Percentiles rank a stretch among this genome's conserved stretches.
These are phyloP conservation scores for Conistra vaccinii DNA, from an alignment of 2,888 invertebrate genomes.

Conservation along the genomic window DNA sequence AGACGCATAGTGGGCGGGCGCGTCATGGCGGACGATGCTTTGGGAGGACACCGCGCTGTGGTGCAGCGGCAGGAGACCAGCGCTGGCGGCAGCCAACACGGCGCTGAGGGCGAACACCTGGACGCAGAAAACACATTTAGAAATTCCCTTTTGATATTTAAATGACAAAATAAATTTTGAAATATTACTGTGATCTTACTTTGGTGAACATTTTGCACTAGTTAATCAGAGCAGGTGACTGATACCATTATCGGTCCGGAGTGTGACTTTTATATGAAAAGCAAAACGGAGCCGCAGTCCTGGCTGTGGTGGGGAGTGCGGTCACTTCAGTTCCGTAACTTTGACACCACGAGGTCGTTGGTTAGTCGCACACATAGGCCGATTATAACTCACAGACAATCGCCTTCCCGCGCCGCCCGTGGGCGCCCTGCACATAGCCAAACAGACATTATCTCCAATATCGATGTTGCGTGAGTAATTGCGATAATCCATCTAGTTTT, in stretches of 20 bases:
- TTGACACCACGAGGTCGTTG: constrained; percentile 89
- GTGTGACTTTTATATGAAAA: constrained; percentile 90
- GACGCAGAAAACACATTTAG: constrained; percentile 44
- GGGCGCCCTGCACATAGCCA: constrained; percentile 62
- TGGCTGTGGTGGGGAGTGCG: constrained; percentile 84
- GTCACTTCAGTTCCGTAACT: constrained; percentile 90
- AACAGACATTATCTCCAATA: constrained; percentile 65
- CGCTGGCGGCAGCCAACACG: constrained; percentile 89
- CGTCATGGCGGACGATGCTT: constrained; percentile 87
- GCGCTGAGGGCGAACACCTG: constrained; percentile 87
- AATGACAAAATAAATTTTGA: constrained; percentile 35
- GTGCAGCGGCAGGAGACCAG: constrained; percentile 88
- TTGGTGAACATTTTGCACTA: constrained; percentile 90
- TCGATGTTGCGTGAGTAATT: constrained; percentile 74
- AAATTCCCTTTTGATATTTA: constrained; percentile 20
- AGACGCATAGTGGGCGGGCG: constrained; percentile 82
- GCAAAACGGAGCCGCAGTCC: constrained; percentile 87
- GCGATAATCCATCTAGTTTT: constrained; percentile 72
- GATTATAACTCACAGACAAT: constrained; percentile 77
- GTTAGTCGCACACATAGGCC: constrained; percentile 80
- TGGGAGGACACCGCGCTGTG: constrained; percentile 89
- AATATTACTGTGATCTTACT: constrained; percentile 79
- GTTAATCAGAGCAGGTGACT: constrained; percentile 89
- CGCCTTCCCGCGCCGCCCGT: constrained; percentile 71
- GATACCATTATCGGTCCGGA: constrained; percentile 87